A percentile compares a stretch with the other conserved stretches of the same genome.
phyloP scores from a whole-genome alignment of 2,797 vertebrate genomes.

The Hybognathus amarus region DNA sequence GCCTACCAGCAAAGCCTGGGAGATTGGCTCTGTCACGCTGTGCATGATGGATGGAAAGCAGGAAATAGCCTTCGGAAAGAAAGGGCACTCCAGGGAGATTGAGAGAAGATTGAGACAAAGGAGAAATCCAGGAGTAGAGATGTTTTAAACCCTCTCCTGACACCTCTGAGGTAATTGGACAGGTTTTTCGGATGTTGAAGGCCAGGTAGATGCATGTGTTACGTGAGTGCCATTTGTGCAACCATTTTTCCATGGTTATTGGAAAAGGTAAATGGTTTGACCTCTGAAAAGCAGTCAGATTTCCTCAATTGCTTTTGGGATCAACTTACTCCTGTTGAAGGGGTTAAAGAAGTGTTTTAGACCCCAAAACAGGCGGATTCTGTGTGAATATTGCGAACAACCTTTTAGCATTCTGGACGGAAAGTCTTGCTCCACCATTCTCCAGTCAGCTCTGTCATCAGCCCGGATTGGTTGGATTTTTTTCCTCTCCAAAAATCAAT shows the following conservation, averaged over 20 bases:
- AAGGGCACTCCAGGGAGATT: conserved; percentile 57
- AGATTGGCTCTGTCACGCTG: conserved; percentile 57
- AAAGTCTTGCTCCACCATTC: background rate
- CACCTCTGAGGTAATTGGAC: conserved; percentile 52
- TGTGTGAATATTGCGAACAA: background rate
- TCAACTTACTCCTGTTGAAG: conserved; percentile 17
- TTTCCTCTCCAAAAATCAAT: conserved; percentile 45
- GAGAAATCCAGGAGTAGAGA: conserved; percentile 50
- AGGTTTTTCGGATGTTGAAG: conserved; percentile 18
- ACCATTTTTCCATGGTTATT: conserved; percentile 32
- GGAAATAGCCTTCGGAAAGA: conserved; percentile 56
- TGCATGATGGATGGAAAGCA: conserved; percentile 54
- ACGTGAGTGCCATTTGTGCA: conserved; percentile 29
- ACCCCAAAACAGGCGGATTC: background rate
- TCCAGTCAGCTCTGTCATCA: background rate
- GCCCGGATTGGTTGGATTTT: conserved; percentile 9
- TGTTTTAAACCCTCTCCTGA: conserved; percentile 49
- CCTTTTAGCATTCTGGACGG: conserved; percentile 5
- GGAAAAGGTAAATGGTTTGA: conserved; percentile 25
- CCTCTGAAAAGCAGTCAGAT: conserved; percentile 2
- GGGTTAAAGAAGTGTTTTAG: conserved; percentile 1
- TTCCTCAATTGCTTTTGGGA: conserved; percentile 14
- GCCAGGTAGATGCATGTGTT: conserved; percentile 5
- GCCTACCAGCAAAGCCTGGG: conserved; percentile 34
- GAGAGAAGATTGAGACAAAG: conserved; percentile 58